phyloP scores from a whole-genome alignment of 2,888 invertebrate genomes.

The Amphipoea oculea region DNA sequence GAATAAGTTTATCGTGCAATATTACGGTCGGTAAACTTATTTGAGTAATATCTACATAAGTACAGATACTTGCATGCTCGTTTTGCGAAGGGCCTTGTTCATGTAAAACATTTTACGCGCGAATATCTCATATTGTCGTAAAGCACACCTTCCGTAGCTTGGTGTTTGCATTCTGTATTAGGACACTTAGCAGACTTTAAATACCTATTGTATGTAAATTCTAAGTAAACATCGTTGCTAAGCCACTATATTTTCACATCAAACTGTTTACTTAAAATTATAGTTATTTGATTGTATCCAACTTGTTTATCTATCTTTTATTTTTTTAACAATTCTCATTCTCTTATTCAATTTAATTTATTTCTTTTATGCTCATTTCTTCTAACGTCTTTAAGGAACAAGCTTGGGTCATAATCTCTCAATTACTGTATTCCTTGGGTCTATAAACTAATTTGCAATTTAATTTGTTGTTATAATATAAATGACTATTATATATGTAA shows the following conservation, averaged over 20 bases:
- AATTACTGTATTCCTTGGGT: neutral
- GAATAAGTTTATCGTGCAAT: slow-evolving; percentile 70
- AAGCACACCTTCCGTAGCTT: slow-evolving; percentile 8
- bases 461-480: neutral
- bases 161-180: slow-evolving; percentile 43
- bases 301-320: neutral
- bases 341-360: neutral
- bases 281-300: slow-evolving; percentile 16
- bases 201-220: slow-evolving; percentile 39
- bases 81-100: slow-evolving; percentile 5
- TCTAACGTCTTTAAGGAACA: neutral
- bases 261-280: slow-evolving; percentile 14
- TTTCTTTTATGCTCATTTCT: neutral
- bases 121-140: slow-evolving; percentile 12
- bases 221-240: slow-evolving; percentile 31
- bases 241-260: slow-evolving; percentile 21
- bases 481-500: neutral
- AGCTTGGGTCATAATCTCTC: neutral
- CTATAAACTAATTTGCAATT: neutral
- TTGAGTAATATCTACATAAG: slow-evolving; percentile 20
- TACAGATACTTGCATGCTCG: slow-evolving; percentile 16
- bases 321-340: neutral
- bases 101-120: slow-evolving; percentile 2
- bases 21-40: slow-evolving; percentile 37
- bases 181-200: slow-evolving; percentile 42